phyloP scores from a whole-genome alignment of 2,113 vertebrate genomes.

The Pagrus major region DNA sequence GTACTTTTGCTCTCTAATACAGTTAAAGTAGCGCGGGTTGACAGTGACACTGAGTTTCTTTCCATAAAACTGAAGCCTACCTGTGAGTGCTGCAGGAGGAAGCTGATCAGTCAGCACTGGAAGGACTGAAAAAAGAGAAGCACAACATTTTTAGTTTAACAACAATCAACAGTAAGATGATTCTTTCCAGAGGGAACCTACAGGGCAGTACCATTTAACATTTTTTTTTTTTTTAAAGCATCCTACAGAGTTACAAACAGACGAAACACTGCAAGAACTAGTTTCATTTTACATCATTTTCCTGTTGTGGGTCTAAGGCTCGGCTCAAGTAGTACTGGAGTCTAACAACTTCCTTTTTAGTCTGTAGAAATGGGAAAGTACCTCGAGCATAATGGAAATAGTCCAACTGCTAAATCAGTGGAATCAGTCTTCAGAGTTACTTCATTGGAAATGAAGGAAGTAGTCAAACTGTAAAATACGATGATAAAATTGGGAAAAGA shows the following conservation, averaged over 20 bases:
- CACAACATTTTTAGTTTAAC: neutral
- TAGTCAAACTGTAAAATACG: slow-evolving; percentile 12
- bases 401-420: slow-evolving; percentile 40
- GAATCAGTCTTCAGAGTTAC: slow-evolving; percentile 8
- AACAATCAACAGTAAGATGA: neutral
- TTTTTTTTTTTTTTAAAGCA: neutral
- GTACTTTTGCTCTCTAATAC: neutral
- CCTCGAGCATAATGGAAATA: slow-evolving; percentile 73
- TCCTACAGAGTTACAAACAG: slow-evolving; percentile 16
- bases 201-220: neutral
- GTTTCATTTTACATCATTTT: slow-evolving; percentile 80
- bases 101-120: slow-evolving; percentile 57
- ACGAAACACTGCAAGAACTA: slow-evolving; percentile 30
- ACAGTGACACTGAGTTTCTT: slow-evolving; percentile 1
- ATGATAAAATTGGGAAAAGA: neutral
- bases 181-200: neutral
- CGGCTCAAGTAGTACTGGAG: slow-evolving; percentile 51
- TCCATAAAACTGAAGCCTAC: slow-evolving; percentile 68
- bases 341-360: slow-evolving; percentile 72
- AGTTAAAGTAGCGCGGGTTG: neutral
- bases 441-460: slow-evolving; percentile 15
- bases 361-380: slow-evolving; percentile 81
- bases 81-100: slow-evolving; percentile 62
- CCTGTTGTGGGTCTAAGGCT: slow-evolving; percentile 57
- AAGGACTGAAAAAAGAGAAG: slow-evolving; percentile 18